Evolutionary conservation across 2,797 vertebrate genomes (phyloP), one percentile per base, ranked within the genome.

Genomic region (Periophthalmus magnuspinnatus): DNA sequence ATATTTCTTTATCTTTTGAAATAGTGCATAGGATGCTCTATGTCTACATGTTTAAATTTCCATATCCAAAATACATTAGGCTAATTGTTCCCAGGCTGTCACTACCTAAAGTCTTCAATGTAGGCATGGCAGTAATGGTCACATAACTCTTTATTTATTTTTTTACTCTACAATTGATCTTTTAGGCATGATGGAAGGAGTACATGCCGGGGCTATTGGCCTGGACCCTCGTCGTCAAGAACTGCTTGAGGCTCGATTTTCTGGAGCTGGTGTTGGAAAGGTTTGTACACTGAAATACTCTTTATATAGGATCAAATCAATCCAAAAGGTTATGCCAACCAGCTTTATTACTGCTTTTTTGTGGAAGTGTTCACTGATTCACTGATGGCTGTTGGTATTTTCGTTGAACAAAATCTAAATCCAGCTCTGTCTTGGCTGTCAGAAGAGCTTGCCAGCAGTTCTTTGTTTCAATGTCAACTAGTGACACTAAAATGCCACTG

Each of bases 121-220:
- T 58, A 14, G 24, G 13, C 13, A 32, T 6, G 24, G 13, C 13
- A 17, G 28, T 17, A 17, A 32, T 33, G 16, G 58, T 60, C 57
- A 28, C 32, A n/a, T 19, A 32, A 16, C 38, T 65, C 5, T 28
- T 24, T 47, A 65, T 65, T 11, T 33, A 3, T 64, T 45, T 14
- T n/a, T 11, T 17, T 66, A 48, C 2, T n/a, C 47, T 67, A 13
- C 34, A 48, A 36, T n/a, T 65, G 47, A 56, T n/a, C n/a, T 67
- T 79, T 76, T 75, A 93, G 96, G 94, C 92, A 95, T 95, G 95
- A 98, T 97, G 96, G 96, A 98, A 93, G 95, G 97, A 92, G 91
- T 96, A 92, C 94, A 97, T 70, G 96, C 81, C 19, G 89, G 88
- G 81, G 80, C 88, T 77, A 60, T 91, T 38, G 85, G 96, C 88